Evolutionary conservation across 2,113 vertebrate genomes (phyloP).

Genomic region (Ceyx margarethae): DNA sequence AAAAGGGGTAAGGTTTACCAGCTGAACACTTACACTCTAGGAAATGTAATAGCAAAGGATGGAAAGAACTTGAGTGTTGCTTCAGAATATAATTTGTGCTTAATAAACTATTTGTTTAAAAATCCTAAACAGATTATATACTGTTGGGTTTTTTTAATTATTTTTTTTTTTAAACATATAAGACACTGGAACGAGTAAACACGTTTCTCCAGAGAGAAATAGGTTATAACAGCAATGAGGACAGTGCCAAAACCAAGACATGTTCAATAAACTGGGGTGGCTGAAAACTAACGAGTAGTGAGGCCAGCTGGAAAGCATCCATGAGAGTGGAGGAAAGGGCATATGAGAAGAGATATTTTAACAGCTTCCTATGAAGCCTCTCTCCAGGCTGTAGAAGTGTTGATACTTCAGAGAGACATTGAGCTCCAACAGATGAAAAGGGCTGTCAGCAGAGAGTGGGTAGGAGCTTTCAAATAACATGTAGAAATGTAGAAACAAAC

Average conservation of each 20-base stretch:
- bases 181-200: not conserved
- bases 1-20: not conserved
- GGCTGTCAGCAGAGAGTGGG: not conserved
- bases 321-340: not conserved
- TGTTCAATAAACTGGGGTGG: not conserved
- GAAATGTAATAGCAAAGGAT: not conserved
- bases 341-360: not conserved
- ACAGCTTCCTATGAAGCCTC: not conserved
- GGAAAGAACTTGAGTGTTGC: not conserved
- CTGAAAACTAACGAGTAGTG: not conserved
- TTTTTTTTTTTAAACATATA: not conserved
- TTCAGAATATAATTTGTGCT: not conserved
- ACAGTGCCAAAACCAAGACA: not conserved
- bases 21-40: not conserved
- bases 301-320: conserved; percentile 32
- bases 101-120: not conserved
- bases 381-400: not conserved
- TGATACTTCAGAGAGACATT: not conserved
- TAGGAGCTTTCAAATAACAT: not conserved
- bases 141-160: not conserved
- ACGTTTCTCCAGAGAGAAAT: not conserved
- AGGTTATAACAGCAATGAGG: not conserved
- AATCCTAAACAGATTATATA: not conserved
- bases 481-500: not conserved
- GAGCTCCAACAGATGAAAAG: not conserved